Evolutionary conservation across 2,113 vertebrate genomes (phyloP).

Genomic region (Neolamprologus sp.): DNA sequence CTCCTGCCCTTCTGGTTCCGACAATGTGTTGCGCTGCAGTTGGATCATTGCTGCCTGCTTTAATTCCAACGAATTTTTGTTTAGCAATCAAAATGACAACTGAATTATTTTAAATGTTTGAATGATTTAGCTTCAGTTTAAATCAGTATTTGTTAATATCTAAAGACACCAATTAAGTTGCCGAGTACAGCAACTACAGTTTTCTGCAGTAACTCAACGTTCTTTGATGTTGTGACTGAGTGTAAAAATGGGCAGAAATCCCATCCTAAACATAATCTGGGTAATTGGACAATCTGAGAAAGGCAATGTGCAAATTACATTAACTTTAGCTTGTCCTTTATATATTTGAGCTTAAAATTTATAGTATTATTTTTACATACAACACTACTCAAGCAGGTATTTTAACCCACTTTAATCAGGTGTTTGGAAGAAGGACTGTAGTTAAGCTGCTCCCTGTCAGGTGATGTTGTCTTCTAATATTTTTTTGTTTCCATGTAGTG

Average conservation of each 20-base stretch:
- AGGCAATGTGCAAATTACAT: neutral
- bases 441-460: neutral
- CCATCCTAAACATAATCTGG: neutral
- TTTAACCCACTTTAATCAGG: neutral
- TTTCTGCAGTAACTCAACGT: neutral
- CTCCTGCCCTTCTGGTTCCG: neutral
- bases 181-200: neutral
- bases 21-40: neutral
- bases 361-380: neutral
- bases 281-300: neutral
- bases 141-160: neutral
- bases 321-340: neutral
- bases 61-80: neutral
- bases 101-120: neutral
- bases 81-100: neutral
- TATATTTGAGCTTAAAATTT: neutral
- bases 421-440: neutral
- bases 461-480: neutral
- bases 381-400: neutral
- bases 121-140: neutral
- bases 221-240: neutral
- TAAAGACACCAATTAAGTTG: neutral
- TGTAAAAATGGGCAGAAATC: neutral
- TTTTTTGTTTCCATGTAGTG: slow-evolving; percentile 72
- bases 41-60: neutral